phyloP scores from a whole-genome alignment of 2,113 vertebrate species.

The Corvus moneduloides region DNA sequence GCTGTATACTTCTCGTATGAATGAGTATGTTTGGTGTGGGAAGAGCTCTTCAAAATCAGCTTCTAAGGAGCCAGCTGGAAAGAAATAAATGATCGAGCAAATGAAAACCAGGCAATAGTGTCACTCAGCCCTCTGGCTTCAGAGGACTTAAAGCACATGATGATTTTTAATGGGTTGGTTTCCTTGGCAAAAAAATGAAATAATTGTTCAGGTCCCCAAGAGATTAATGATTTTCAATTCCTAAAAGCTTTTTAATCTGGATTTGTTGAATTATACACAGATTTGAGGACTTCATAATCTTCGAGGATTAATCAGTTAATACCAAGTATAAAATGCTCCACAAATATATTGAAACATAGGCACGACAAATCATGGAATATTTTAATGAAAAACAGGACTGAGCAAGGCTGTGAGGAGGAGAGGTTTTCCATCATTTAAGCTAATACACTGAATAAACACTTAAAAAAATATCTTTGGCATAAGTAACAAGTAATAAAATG shows the following conservation, averaged over 20 bases:
- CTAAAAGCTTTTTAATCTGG: slow-evolving; percentile 71
- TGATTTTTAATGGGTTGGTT: slow-evolving; percentile 22
- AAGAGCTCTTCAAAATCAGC: not conserved
- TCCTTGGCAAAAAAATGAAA: slow-evolving; percentile 30
- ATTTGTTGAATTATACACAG: slow-evolving; percentile 68
- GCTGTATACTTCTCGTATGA: not conserved
- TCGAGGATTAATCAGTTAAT: slow-evolving; percentile 73
- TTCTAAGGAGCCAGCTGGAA: not conserved
- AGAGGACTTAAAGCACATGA: slow-evolving; percentile 26
- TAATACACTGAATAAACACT: slow-evolving; percentile 49
- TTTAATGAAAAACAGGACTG: slow-evolving; percentile 51
- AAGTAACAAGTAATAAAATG: not conserved
- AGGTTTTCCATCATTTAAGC: slow-evolving; percentile 5
- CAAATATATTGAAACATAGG: slow-evolving; percentile 40
- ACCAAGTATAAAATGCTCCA: slow-evolving; percentile 41
- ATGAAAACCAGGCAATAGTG: not conserved
- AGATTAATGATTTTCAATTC: slow-evolving; percentile 27
- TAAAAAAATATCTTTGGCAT: not conserved
- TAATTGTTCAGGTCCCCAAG: slow-evolving; percentile 41
- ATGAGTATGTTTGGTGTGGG: not conserved
- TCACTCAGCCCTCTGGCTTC: not conserved
- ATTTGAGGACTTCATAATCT: slow-evolving; percentile 68
- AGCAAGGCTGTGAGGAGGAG: slow-evolving; percentile 1
- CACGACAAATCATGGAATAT: slow-evolving; percentile 17
- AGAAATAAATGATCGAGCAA: slow-evolving; percentile 9